Percentiles rank a stretch among this genome's conserved stretches.
Conservation (phyloP, 53 echinoderm and acorn worm genomes). For the Zoroaster sp. region DNA sequence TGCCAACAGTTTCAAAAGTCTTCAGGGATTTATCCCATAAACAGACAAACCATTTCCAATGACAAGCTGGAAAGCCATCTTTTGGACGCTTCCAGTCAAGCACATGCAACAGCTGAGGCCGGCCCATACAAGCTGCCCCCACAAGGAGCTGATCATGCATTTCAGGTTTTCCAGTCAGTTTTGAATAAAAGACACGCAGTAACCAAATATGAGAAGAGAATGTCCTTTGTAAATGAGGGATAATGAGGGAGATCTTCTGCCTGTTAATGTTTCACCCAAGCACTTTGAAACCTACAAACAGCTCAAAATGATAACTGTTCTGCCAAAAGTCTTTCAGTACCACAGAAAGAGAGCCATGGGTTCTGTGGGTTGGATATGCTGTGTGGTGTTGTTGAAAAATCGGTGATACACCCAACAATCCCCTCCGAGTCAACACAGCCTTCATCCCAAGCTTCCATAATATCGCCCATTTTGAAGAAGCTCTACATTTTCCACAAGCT, state of each 20-base stretch:
- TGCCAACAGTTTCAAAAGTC: conserved; percentile 3
- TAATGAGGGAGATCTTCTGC: not conserved
- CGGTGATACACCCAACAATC: not conserved
- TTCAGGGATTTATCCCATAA: not conserved
- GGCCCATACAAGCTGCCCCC: not conserved
- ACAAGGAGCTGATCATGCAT: not conserved
- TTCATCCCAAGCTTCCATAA: not conserved
- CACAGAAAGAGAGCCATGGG: not conserved
- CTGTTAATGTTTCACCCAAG: not conserved
- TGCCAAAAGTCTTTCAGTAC: not conserved
- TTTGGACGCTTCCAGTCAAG: not conserved
- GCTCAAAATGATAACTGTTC: not conserved
- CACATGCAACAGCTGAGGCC: not conserved
- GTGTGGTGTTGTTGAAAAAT: not conserved
- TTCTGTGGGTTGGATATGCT: not conserved
- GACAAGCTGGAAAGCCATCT: not conserved
- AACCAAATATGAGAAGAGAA: not conserved
- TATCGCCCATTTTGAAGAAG: not conserved
- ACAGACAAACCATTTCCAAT: not conserved
- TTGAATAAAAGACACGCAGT: not conserved
- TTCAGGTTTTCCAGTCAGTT: not conserved
- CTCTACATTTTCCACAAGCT: not conserved
- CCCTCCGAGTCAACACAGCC: not conserved
- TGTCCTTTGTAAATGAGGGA: not conserved
- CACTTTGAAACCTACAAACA: not conserved